Base-by-base conservation (phyloP, 2,888 invertebrate species). In the Chloroclysta siterata region DNA sequence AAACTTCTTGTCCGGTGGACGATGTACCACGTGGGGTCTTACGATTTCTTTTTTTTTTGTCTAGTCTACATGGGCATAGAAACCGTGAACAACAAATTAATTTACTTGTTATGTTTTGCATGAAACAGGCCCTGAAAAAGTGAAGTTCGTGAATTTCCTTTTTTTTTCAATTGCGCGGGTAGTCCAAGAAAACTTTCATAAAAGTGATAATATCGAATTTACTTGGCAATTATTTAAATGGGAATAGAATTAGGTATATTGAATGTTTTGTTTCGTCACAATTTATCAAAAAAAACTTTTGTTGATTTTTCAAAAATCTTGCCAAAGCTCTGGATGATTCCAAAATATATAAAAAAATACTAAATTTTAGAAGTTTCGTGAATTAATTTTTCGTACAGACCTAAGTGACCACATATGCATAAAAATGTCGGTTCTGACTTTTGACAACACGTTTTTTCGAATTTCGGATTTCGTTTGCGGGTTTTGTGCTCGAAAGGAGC, bases 171-270 rank as follows among this genome's bases (percentile, higher is more conserved):
- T 7, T 50, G 69, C 66, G 70, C 69, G 68, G 64, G 70, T 68
- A 60, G 48, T 51, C 36, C 28, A 52, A 50, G 42, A 55, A 66
- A 77, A 79, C 76, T 90, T 90, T 89, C 87, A 88, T 89, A 80
- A 82, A 77, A 54, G 65, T 65, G 65, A 65, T 65, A 65, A 39
- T 83, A 89, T 88, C 92, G 92, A 92, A 92, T 92, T 92, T 92
- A 92, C 77, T 84, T 85, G 90, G 85, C 90, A 85, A 85, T 82
- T 79, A 75, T 75, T 72, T 71, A 70, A 68, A 72, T 73, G 60
- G 68, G 69, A 56, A 61, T 78, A 65, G 71, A 65, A 68, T 76
- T 76, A 80, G 76, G 62, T 70, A 62, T 74, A 68, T 71, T 70
- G 46, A 47, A 51, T 64, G 64, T 74, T 72, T 74, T 73, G 33